Conservation (phyloP, 2,797 vertebrate genomes). For the Delichon dasypus region DNA sequence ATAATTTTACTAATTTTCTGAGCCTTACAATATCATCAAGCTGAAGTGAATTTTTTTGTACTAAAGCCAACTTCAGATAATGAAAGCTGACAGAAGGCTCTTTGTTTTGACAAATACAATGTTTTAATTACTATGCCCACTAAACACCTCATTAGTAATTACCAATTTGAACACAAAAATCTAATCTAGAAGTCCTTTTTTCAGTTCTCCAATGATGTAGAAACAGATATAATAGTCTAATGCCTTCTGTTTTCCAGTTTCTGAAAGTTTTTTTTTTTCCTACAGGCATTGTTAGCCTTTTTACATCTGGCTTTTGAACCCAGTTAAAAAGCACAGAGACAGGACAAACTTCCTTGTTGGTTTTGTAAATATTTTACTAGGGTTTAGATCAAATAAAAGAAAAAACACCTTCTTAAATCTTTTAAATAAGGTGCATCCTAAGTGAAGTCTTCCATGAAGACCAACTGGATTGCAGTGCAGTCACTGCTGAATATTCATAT, state of each 20-base stretch:
- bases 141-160: background rate
- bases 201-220: background rate
- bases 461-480: background rate
- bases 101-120: background rate
- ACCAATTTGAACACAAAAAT: background rate
- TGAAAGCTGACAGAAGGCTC: background rate
- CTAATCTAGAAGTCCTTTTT: background rate
- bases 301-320: background rate
- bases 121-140: background rate
- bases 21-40: background rate
- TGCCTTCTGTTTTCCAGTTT: background rate
- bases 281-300: background rate
- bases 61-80: background rate
- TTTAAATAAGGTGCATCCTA: background rate
- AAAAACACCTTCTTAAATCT: background rate
- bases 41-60: background rate
- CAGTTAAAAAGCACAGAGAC: background rate
- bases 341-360: background rate
- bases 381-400: background rate
- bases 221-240: background rate
- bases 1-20: fast-evolving
- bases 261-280: background rate
- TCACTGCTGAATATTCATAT: background rate
- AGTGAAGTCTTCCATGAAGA: background rate
- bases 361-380: background rate